Percentiles rank a stretch among this genome's conserved stretches.
Conservation (phyloP, 2,113 vertebrate genomes). For the Formicarius rufipectus region DNA sequence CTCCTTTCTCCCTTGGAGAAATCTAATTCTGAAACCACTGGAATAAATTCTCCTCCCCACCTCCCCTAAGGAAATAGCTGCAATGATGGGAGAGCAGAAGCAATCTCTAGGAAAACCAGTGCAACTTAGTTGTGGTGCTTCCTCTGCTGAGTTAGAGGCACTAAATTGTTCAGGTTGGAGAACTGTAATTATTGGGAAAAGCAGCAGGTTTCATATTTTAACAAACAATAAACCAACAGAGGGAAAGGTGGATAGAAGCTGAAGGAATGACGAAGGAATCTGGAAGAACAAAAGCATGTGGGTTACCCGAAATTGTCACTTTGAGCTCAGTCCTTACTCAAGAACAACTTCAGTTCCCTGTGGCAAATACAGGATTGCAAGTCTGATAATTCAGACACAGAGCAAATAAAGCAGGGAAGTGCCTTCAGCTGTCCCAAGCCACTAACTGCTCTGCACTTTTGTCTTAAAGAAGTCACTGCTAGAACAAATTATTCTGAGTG, state of each 20-base stretch:
- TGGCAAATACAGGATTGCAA: neutral
- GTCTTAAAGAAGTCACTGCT: neutral
- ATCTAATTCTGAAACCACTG: conserved; percentile 43
- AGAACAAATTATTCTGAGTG: neutral
- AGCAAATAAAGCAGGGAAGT: neutral
- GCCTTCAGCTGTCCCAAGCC: neutral
- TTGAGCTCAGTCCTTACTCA: neutral
- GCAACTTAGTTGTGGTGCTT: neutral
- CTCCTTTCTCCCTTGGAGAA: conserved; percentile 37
- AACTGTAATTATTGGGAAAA: neutral
- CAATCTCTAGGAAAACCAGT: neutral
- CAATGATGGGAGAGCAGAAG: neutral
- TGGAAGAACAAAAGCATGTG: neutral
- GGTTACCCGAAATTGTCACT: neutral
- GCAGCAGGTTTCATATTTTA: neutral
- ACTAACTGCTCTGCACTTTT: neutral
- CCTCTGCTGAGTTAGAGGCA: neutral
- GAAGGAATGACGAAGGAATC: neutral
- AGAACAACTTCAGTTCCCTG: neutral
- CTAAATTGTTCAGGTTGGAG: neutral
- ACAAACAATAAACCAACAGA: neutral
- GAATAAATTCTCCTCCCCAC: neutral
- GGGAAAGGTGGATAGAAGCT: neutral
- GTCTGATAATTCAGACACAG: neutral
- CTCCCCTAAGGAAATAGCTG: neutral